Evolutionary conservation across 2,888 invertebrate species (phyloP).

Genomic region (Dynastes tityus): DNA sequence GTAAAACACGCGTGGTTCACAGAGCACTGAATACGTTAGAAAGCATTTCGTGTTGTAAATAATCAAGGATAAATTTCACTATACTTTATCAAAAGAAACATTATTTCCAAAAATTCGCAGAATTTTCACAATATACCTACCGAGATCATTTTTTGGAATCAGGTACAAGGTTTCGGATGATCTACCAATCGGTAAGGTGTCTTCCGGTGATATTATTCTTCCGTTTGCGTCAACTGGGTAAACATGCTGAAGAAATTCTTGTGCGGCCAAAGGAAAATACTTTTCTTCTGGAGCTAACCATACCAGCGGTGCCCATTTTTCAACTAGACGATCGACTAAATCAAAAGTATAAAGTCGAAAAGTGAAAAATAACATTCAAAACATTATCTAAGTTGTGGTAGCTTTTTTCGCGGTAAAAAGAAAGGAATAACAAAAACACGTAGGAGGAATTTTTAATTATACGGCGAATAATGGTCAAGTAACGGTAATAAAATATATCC

Average conservation of each 20-base stretch:
- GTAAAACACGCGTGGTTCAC: no score
- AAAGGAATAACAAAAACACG: neutral
- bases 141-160: conserved; percentile 71
- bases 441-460: neutral
- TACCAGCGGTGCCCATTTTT: conserved; percentile 77
- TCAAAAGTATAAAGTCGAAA: neutral
- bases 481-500: conserved; percentile 4
- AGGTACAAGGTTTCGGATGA: conserved; percentile 71
- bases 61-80: no score
- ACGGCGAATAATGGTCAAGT: conserved; percentile 3
- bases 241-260: conserved; percentile 76
- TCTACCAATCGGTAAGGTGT: conserved; percentile 59
- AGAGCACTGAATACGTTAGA: no score
- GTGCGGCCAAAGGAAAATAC: conserved; percentile 77
- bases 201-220: conserved; percentile 20
- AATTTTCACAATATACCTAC: conserved; percentile 61
- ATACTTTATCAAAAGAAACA: no score
- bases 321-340: conserved; percentile 32
- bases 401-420: neutral
- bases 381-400: neutral
- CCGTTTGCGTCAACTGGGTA: conserved; percentile 63
- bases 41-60: no score
- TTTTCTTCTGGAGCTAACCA: conserved; percentile 79
- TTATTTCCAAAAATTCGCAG: no score
- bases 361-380: neutral